Percentiles rank a stretch among this genome's conserved stretches.
Evolutionary conservation across 2,888 invertebrate species (phyloP).

Genomic region (Sympetrum striolatum): DNA sequence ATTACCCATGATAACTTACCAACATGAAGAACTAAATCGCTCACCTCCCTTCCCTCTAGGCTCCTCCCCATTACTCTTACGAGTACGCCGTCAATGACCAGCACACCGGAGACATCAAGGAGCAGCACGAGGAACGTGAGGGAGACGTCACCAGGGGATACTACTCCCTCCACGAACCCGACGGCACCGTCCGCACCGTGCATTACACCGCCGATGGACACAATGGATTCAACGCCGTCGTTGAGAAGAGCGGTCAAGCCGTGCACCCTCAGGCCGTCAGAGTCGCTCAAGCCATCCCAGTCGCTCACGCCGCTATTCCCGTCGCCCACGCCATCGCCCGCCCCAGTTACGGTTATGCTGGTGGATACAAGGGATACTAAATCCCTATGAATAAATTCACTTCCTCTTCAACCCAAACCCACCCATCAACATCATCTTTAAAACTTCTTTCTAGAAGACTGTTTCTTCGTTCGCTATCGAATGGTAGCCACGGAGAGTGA

Average conservation of each 20-base stretch:
- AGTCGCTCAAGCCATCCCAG: not conserved
- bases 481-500: not conserved
- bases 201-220: not conserved
- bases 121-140: constrained; percentile 41
- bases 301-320: not conserved
- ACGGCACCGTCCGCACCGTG: not conserved
- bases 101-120: constrained; percentile 47
- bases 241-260: not conserved
- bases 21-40: no score
- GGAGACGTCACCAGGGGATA: not conserved
- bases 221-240: not conserved
- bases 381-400: not conserved
- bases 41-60: not conserved
- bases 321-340: no score
- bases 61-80: constrained; percentile 46
- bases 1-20: no score
- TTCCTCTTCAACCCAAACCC: not conserved
- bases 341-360: no score
- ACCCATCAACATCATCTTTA: not conserved
- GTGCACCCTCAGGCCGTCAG: not conserved
- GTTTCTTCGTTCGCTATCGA: not conserved
- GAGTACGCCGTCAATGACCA: constrained; percentile 48
- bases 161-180: not conserved
- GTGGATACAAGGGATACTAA: not conserved
- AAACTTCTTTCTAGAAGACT: not conserved